Base-by-base conservation (phyloP, 2,888 invertebrate genomes). In the Villa cingulata region DNA sequence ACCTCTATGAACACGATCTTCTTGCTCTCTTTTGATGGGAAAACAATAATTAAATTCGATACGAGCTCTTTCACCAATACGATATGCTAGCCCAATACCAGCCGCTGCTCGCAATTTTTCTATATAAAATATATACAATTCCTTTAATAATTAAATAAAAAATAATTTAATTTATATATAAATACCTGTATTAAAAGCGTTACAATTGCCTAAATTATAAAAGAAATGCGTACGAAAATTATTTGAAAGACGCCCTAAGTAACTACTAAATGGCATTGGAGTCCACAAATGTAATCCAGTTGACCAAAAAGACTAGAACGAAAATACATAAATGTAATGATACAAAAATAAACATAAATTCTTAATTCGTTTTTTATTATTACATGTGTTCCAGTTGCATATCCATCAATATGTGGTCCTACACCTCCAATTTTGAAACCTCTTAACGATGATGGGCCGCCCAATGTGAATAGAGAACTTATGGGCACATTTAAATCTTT, bases 41-140 rank as follows among this genome's bases (percentile, higher is more conserved):
- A 86, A 70, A 66, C 88, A 86, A 72, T 96, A 92, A 74, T 96
- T 97, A 46, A 98, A 76, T 74, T 98, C 97, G 46, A 97, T 74
- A 48, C 95, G 76, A n/a, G 92, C 94, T 53, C 83, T 73, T 55
- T 86, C 76, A 55, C 82, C 91, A 48, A 97, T 71, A 53, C 86
- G 78, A 61, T 95, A 73, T 15, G 86, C 88, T 45, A 95, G 65
- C 16, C 95, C 96, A 46, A 81, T 68, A 32, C 98, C 97, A 58
- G 77, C 78, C 4, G 92, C 77, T 59, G 83, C 74, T 48, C 96
- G 75, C 57, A 77, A 71, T 50, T 75, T 73, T 43, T 74, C 73
- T 42, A 62, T 56, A 53, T 78, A 61, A 44, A 70, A 62, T 49
- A 68, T 69, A 51, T 70, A 38, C 12, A 47, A 29, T n/a, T n/a